Conservation (phyloP, 2,888 invertebrate species). For the Mesodorylaimus sp. region DNA sequence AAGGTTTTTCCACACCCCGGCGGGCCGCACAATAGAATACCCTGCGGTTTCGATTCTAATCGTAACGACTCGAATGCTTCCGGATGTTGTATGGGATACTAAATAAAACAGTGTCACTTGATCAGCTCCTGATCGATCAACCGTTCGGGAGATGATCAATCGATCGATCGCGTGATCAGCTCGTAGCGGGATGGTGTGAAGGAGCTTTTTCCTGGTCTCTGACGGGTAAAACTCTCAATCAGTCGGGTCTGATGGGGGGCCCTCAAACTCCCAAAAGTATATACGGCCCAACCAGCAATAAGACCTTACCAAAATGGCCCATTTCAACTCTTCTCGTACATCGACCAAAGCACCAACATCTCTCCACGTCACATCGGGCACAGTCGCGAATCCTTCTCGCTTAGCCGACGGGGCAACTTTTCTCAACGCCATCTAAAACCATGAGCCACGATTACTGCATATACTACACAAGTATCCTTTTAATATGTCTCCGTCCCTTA, state of each 20-base stretch:
- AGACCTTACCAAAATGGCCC: slow-evolving; percentile 45
- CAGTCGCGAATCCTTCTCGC: slow-evolving; percentile 87
- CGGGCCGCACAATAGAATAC: slow-evolving; percentile 82
- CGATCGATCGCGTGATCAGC: not conserved
- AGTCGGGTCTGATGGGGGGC: no score
- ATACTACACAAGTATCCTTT: slow-evolving; percentile 46
- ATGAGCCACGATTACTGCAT: not conserved
- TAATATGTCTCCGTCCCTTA: slow-evolving; percentile 21
- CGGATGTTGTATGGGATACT: slow-evolving; percentile 73
- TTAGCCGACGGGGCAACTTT: slow-evolving; percentile 77
- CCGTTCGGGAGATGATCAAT: not conserved
- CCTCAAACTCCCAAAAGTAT: no score
- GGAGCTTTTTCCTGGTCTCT: no score
- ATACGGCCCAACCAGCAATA: no score
- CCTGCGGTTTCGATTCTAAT: slow-evolving; percentile 53
- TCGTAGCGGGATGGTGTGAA: not conserved
- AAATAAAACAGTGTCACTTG: slow-evolving; percentile 18
- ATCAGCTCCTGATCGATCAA: not conserved
- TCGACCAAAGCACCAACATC: slow-evolving; percentile 77
- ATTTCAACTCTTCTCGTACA: slow-evolving; percentile 68
- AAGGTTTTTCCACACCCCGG: slow-evolving; percentile 76
- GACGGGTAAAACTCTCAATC: no score
- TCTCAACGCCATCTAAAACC: slow-evolving; percentile 47
- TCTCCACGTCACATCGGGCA: slow-evolving; percentile 90
- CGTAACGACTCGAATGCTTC: slow-evolving; percentile 59